Conservation (phyloP, 92 coral and sea anemone species). For the Epizoanthus illoricatus region DNA sequence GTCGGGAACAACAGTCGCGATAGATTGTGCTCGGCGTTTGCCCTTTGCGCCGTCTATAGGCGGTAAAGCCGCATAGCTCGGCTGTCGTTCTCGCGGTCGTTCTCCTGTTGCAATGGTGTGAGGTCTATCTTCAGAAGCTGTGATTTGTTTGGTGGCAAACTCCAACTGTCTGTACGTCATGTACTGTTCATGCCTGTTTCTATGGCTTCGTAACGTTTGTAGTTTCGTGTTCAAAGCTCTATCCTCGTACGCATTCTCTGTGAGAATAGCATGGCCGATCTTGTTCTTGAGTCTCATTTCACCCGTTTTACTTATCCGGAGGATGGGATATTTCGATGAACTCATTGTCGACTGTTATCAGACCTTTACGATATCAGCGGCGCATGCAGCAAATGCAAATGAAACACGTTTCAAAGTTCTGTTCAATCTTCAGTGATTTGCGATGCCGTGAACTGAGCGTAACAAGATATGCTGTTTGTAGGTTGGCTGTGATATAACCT, state of each 20-base stretch:
- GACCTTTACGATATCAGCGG: not conserved
- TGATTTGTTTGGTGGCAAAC: constrained; percentile 74
- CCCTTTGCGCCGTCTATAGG: constrained; percentile 42
- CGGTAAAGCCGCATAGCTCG: constrained; percentile 51
- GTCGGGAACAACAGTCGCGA: not conserved
- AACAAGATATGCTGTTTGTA: constrained; percentile 2
- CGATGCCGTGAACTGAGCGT: constrained; percentile 23
- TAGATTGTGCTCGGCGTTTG: constrained; percentile 10
- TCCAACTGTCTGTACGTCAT: constrained; percentile 84
- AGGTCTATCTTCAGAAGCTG: constrained; percentile 81
- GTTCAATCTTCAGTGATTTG: not conserved
- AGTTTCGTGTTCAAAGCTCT: constrained; percentile 73
- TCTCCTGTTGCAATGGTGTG: constrained; percentile 49
- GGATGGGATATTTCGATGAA: constrained; percentile 40
- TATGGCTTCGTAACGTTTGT: constrained; percentile 57
- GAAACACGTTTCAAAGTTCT: too few relatives aligned
- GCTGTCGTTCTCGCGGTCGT: constrained; percentile 9
- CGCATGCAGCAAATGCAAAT: too few relatives aligned
- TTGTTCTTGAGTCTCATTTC: constrained; percentile 89
- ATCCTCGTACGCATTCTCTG: constrained; percentile 91
- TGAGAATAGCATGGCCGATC: constrained; percentile 82
- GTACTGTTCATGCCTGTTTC: constrained; percentile 75
- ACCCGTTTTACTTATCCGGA: constrained; percentile 88
- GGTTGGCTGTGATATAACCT: not conserved
- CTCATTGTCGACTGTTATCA: not conserved